Base-by-base conservation (phyloP, 2,888 invertebrate genomes). In the Dicyrtoma fusca region DNA sequence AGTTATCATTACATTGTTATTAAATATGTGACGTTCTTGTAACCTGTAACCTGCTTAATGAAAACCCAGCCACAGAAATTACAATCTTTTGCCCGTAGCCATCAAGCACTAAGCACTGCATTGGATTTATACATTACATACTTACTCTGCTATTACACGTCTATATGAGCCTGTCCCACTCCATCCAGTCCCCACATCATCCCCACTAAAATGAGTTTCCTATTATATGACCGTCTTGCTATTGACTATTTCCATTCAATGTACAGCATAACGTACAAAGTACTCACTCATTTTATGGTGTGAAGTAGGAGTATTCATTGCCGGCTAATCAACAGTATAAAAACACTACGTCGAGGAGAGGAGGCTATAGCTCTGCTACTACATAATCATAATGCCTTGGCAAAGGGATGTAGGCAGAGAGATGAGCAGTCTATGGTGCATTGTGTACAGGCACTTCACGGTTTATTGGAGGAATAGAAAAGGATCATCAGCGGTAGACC, bases 401-500 rank as follows among this genome's bases (percentile, higher is more conserved):
- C n/a, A n/a, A n/a, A n/a, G n/a, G n/a, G n/a, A n/a, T n/a, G n/a
- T n/a, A n/a, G n/a, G n/a, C n/a, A n/a, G n/a, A n/a, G n/a, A n/a
- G n/a, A 49, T 13, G 34, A 34, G 34, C n/a, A 34, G 34, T 3
- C 34, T 8, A 34, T 34, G 34, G 34, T 5, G 34, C 34, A 34
- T 8, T 5, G 34, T 34, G 34, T 34, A 34, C 34, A 34, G 34
- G 3, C 34, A 34, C 34, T 34, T 34, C 34, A 34, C 34, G 34
- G 34, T 34, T 34, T 34, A 34, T 34, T 34, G 34, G 34, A 34
- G 34, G 34, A 34, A 34, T 34, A 34, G 34, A 34, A 34, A 34
- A 34, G 34, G 53, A 57, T 55, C 57, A 57, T 53, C 42, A 64
- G 65, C 57, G 71, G 71, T 71, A 71, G 47, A 62, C 68, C 66